A percentile compares a stretch with the other conserved stretches of the same genome.
phyloP scores from a whole-genome alignment of 2,113 vertebrate species.

The Collichthys lucidus region DNA sequence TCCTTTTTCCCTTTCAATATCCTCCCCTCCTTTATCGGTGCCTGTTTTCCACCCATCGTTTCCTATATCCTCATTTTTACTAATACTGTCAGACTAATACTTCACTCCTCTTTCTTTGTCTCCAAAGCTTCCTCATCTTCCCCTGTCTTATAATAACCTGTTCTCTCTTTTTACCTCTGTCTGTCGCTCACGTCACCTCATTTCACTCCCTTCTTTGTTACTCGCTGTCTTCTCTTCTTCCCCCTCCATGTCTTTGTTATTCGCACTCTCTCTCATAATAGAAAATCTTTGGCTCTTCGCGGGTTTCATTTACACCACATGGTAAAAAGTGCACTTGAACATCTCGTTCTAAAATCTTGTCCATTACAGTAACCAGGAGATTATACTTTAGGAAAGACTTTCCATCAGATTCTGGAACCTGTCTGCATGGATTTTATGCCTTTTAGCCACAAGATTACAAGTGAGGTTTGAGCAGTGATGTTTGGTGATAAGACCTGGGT shows the following conservation, averaged over 20 bases:
- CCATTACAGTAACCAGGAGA: not conserved
- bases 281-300: not conserved
- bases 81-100: constrained; percentile 6
- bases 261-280: constrained; percentile 3
- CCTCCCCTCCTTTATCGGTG: not conserved
- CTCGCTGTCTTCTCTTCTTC: constrained; percentile 18
- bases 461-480: not conserved
- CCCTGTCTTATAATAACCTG: not conserved
- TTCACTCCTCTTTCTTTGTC: constrained; percentile 10
- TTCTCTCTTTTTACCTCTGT: not conserved
- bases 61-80: not conserved
- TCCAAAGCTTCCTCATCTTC: not conserved
- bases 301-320: constrained; percentile 9
- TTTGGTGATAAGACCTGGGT: not conserved
- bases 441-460: constrained; percentile 1
- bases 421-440: constrained; percentile 11
- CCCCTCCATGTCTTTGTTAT: constrained; percentile 2
- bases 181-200: constrained; percentile 13
- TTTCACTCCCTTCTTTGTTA: constrained; percentile 18
- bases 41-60: constrained; percentile 18
- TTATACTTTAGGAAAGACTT: not conserved
- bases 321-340: constrained; percentile 1
- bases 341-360: constrained; percentile 1
- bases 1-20: not conserved
- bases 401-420: not conserved